phyloP scores from a whole-genome alignment of 2,113 vertebrate species.

The Stegastes partitus region DNA sequence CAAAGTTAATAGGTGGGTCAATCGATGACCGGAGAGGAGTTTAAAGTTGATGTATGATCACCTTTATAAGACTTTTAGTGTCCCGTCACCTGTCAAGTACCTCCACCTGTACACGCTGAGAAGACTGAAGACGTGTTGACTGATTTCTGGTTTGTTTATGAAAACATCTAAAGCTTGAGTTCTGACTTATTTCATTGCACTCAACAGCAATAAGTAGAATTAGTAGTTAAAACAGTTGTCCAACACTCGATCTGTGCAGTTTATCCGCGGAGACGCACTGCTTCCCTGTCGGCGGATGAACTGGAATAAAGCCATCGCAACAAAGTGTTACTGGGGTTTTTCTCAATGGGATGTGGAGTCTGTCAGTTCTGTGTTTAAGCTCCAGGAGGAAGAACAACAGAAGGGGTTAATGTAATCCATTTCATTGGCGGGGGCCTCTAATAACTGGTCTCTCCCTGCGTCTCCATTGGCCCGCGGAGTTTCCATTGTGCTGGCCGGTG shows the following conservation, averaged over 20 bases:
- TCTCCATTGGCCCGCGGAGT: constrained; percentile 82
- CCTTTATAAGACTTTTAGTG: no score
- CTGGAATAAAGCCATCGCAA: constrained; percentile 39
- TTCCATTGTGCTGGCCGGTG: constrained; percentile 84
- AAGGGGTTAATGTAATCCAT: constrained; percentile 84
- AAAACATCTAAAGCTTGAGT: no score
- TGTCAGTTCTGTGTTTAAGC: constrained; percentile 72
- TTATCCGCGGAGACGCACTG: constrained; percentile 23
- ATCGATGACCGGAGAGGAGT: no score
- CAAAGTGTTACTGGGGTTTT: constrained; percentile 53
- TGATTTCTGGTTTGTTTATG: no score
- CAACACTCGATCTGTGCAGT: constrained; percentile 3
- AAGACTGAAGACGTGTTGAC: no score
- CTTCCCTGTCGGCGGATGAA: constrained; percentile 39
- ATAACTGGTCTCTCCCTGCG: constrained; percentile 78
- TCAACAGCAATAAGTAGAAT: not conserved
- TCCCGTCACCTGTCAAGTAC: no score
- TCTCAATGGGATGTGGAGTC: constrained; percentile 66
- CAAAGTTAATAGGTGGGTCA: no score
- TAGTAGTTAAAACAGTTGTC: not conserved
- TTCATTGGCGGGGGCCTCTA: constrained; percentile 76
- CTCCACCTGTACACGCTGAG: no score
- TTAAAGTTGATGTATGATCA: no score
- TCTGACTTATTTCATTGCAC: not conserved
- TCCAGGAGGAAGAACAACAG: constrained; percentile 59